Base-by-base conservation (phyloP, 2,113 vertebrate genomes). In the Hyla sarda region DNA sequence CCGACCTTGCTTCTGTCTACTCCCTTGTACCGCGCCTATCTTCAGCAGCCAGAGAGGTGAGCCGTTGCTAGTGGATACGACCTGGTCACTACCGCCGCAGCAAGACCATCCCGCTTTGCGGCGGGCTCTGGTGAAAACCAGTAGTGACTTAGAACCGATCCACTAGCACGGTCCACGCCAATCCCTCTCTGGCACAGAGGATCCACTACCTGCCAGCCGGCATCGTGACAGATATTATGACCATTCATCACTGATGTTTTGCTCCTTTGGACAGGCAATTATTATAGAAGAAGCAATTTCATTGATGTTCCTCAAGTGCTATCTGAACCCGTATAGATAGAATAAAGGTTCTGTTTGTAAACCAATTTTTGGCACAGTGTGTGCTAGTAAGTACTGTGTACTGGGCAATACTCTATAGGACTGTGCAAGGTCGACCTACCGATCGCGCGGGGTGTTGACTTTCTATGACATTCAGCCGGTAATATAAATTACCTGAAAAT, bases 401-500 rank as follows among this genome's bases (percentile, higher is more conserved):
- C 17, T 14, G 72, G 30, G 13, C 1, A 19, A 30, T 32, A 19
- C 48, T 21, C 19, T 10, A 21, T 8, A 8, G 7, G n/a, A 60
- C 32, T 23, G 12, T 37, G 10, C n/a, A 81, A 81, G 21, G 78
- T 62, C 41, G 45, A 28, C 13, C 12, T 65, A 10, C 50, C 14
- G 3, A 41, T 45, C 32, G 1, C 21, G 8, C 23, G 12, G 45
- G 82, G 67, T 9, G 28, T 11, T 41, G 82, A 73, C 82, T 72
- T 71, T 72, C 50, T 0, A n/a, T 74, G 82, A 74, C 82, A 60
- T 84, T 84, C 71, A 84, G 11, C 80, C 14, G 14, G 34, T 48
- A 60, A 76, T n/a, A 28, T 76, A 17, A 45, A 62, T 76, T n/a
- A 73, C 48, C 82, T 77, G 48, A 60, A 75, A 30, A 45, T 83